Base-by-base conservation (phyloP, 1,140 invertebrate genomes). In the Scaptomyza montana region DNA sequence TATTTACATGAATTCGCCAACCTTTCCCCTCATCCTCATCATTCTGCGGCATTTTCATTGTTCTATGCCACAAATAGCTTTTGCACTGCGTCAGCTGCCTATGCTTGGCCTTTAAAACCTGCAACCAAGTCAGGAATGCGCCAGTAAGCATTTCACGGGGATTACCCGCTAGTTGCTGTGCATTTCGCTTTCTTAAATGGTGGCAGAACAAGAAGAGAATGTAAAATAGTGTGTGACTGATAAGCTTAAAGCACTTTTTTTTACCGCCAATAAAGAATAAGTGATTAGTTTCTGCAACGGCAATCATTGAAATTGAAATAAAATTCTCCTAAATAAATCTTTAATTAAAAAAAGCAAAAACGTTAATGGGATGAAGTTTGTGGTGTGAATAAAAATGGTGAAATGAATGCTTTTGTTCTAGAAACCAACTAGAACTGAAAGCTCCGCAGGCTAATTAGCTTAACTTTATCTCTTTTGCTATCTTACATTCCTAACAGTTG, bases 1-100 rank as follows among this genome's bases (percentile, higher is more conserved):
- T 61, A 74, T 74, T 74, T 73, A 55, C 56, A 68, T 68, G 45
- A 25, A 43, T 49, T 61, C 53, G 21, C 21, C 21, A 25, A 33
- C 30, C 30, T 33, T 33, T 3, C 30, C 30, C 30, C 30, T 33
- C 30, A 7, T 33, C 41, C 50, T 25, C 25, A 55, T n/a, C 57
- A 55, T 55, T 68, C 28, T 68, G 70, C 62, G 45, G 57, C 71
- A 74, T 51, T 57, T 51, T 36, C 71, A 56, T 62, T 68, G 56
- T 68, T 45, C 39, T 43, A n/a, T 56, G 57, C 50, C 70, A 62
- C 65, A 74, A 69, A 74, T 74, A 68, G 51, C 65, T 74, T 68
- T 73, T 55, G 33, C 30, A 41, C 51, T 56, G 56, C 65, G 41
- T 51, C 65, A 67, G 63, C 43, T 60, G 56, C 28, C 16, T 16